Percentiles rank a stretch among this genome's conserved stretches.
phyloP scores from a whole-genome alignment of 2,797 vertebrate genomes.

The Sebastes minor region DNA sequence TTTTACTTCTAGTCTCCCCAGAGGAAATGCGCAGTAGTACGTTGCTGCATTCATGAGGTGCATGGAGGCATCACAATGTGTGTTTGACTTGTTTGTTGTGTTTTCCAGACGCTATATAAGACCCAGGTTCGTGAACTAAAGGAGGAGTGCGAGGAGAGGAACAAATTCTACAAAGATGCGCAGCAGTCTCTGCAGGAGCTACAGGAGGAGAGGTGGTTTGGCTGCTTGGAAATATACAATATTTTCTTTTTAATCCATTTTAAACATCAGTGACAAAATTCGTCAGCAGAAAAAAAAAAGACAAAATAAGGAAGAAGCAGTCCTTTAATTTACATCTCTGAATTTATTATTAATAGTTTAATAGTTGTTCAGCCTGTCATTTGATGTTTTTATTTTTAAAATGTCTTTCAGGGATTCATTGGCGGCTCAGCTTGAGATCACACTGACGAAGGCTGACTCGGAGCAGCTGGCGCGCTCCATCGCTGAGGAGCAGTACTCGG shows the following conservation, averaged over 20 bases:
- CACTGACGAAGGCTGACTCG: conserved; percentile 95
- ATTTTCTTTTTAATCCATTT: not conserved
- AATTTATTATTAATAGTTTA: not conserved
- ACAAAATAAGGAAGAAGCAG: not conserved
- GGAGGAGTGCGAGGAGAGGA: conserved; percentile 95
- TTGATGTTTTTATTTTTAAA: not conserved
- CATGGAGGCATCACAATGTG: not conserved
- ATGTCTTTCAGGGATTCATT: conserved; percentile 88
- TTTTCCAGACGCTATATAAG: conserved; percentile 93
- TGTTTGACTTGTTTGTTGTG: conserved; percentile 2
- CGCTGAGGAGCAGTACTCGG: conserved; percentile 96
- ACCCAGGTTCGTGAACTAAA: conserved; percentile 97
- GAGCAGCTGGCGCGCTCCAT: conserved; percentile 97
- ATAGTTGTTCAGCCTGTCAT: not conserved
- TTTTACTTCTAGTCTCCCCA: not conserved
- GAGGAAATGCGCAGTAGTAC: not conserved
- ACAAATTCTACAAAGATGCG: conserved; percentile 91
- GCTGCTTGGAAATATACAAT: not conserved
- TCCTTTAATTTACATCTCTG: not conserved
- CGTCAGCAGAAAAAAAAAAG: not conserved
- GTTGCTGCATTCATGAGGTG: not conserved
- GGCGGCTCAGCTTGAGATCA: conserved; percentile 94
- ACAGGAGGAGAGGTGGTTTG: conserved; percentile 91
- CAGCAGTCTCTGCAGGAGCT: conserved; percentile 93
- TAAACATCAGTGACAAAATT: not conserved